Base-by-base conservation (phyloP, 2,797 vertebrate species). In the Gymnopithys bicolor region DNA sequence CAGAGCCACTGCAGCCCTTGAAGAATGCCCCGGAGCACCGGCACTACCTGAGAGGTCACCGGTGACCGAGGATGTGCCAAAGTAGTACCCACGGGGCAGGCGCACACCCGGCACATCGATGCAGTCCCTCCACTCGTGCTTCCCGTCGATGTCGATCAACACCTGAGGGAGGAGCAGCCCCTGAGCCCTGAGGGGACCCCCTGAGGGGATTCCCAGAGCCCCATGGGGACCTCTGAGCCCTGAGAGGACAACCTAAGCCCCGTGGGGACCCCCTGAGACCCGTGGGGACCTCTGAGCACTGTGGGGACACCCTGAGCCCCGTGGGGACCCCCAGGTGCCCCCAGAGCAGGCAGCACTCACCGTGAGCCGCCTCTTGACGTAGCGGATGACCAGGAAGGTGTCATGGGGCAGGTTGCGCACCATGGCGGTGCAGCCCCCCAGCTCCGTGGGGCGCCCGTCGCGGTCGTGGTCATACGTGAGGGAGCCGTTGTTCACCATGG, bases 51-150 rank as follows among this genome's bases (percentile, higher is more conserved):
- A 99, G 11, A 99, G 98, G 93, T 99, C 99, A 74, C 99, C 99
- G 0, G 99, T 99, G 97, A 99, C 94, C 7, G 99, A 98, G 7
- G 99, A 98, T 2, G 98, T 98, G 16, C 99, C 99, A 13, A 99
- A 99, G 95, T 98, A 99, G 97, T 98, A 99, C 4, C 99, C 99
- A 0, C 97, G 96, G 4, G 99, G 99, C 83, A 99, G 96, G 23
- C 94, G 98, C 45, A 99, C 99, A 0, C 99, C 99, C 0, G 99
- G 98, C 49, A 99, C 97, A 49, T 99, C 99, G n/a, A 99, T 96
- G 87, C 99, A 99, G 91, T 99, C 99, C 84, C 98, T 98, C 99
- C 99, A 99, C 96, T 99, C 99, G 2, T 99, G 99, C 75, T 99
- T 99, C 11, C 99, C 99, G 0, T 99, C 98, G 0, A 99, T 99